Evolutionary conservation across 2,888 invertebrate species (phyloP).

Genomic region (Toxonevra muliebris): DNA sequence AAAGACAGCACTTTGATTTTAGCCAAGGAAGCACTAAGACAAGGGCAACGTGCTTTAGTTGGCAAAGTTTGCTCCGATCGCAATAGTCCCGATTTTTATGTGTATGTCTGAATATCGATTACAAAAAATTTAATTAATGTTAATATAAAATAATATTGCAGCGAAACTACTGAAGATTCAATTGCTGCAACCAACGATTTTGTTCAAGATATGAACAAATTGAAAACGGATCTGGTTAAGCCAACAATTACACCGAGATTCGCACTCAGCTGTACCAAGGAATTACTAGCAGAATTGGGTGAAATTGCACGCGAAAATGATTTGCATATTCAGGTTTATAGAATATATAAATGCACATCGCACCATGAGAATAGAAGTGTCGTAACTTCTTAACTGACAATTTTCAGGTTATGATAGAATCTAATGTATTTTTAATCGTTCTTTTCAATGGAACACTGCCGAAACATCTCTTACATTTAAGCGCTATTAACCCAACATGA

Average conservation of each 20-base stretch:
- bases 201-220: constrained; percentile 68
- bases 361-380: too few species aligned
- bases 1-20: constrained; percentile 75
- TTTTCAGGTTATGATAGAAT: too few species aligned
- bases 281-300: constrained; percentile 76
- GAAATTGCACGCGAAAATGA: constrained; percentile 73
- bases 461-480: too few species aligned
- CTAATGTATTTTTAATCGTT: too few species aligned
- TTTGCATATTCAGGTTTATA: constrained; percentile 77
- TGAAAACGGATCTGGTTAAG: constrained; percentile 71
- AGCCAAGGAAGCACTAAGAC: constrained; percentile 72
- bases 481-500: too few species aligned
- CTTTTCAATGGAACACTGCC: too few species aligned
- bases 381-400: too few species aligned
- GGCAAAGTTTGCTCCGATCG: constrained; percentile 76
- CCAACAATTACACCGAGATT: constrained; percentile 88
- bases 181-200: constrained; percentile 72
- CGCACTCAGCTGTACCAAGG: constrained; percentile 79
- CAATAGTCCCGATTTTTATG: constrained; percentile 60
- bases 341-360: background rate
- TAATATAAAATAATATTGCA: constrained; percentile 56
- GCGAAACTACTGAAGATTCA: constrained; percentile 74
- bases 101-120: constrained; percentile 48
- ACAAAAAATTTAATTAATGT: background rate
- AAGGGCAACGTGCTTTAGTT: constrained; percentile 83